phyloP scores from a whole-genome alignment of 2,797 vertebrate species.

The Neosilurus hyrtlii region DNA sequence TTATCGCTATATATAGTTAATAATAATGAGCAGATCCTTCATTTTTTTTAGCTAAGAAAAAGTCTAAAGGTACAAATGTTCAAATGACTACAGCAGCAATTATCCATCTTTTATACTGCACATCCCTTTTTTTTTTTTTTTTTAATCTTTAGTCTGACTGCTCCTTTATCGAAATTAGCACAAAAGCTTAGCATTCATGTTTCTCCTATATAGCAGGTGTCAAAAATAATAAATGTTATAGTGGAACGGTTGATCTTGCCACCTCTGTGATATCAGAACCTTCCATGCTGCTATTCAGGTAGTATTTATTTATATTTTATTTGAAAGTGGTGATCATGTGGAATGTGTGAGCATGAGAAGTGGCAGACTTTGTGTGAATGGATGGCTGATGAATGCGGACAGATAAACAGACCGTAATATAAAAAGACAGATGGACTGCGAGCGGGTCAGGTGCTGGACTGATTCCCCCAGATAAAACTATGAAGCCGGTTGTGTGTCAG shows the following conservation, averaged over 20 bases:
- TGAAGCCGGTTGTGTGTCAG: background rate
- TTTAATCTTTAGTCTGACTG: background rate
- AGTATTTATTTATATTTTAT: background rate
- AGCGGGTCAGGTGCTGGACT: background rate
- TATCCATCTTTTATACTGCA: background rate
- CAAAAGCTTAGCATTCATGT: background rate
- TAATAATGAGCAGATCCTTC: background rate
- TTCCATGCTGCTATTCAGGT: background rate
- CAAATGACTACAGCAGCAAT: background rate
- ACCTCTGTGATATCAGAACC: background rate
- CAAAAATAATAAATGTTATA: background rate
- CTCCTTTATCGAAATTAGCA: background rate
- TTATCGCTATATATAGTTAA: background rate
- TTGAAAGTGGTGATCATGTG: background rate
- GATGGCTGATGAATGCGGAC: background rate
- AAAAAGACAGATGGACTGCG: background rate
- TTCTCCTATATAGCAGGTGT: background rate
- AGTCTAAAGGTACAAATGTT: background rate
- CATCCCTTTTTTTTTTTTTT: background rate
- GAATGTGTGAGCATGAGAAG: background rate
- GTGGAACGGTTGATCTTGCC: background rate
- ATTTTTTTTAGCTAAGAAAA: background rate
- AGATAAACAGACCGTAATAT: background rate
- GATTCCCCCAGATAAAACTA: constrained; percentile 4
- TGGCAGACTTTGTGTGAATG: background rate